Evolutionary conservation across 2,113 vertebrate genomes (phyloP).

Genomic region (Anser cygnoides): DNA sequence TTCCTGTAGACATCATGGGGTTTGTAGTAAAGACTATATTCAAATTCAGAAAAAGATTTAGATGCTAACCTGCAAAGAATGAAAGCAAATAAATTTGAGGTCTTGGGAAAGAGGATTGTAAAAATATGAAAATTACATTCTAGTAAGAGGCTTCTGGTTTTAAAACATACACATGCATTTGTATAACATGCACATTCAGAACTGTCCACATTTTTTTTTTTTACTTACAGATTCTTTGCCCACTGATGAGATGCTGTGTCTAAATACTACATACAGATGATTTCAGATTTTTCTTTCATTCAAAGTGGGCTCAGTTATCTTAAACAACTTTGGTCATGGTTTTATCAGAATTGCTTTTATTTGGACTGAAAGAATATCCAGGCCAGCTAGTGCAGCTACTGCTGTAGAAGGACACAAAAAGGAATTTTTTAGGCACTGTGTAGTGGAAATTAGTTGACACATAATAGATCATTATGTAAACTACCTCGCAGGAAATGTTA

Average conservation of each 20-base stretch:
- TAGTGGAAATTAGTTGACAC: background rate
- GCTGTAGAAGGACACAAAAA: background rate
- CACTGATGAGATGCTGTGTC: background rate
- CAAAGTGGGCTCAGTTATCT: rapidly evolving
- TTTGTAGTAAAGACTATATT: background rate
- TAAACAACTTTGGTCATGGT: background rate
- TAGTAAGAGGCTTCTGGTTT: background rate
- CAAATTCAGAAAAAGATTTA: background rate
- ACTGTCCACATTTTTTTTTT: background rate
- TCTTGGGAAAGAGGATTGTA: background rate
- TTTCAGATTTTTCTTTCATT: background rate
- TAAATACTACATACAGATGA: background rate
- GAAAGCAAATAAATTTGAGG: background rate
- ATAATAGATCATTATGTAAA: background rate
- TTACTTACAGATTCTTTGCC: background rate
- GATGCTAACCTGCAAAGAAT: background rate
- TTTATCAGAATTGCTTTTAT: background rate
- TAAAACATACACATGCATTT: background rate
- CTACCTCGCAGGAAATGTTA: background rate
- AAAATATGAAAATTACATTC: background rate
- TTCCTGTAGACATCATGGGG: background rate
- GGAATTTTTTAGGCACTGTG: background rate
- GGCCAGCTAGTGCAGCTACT: background rate
- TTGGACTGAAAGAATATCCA: background rate
- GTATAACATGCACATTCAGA: background rate